Percentiles rank a stretch among this genome's conserved stretches.
Evolutionary conservation across 2,113 vertebrate genomes (phyloP).

Genomic region (Axis porcinus): DNA sequence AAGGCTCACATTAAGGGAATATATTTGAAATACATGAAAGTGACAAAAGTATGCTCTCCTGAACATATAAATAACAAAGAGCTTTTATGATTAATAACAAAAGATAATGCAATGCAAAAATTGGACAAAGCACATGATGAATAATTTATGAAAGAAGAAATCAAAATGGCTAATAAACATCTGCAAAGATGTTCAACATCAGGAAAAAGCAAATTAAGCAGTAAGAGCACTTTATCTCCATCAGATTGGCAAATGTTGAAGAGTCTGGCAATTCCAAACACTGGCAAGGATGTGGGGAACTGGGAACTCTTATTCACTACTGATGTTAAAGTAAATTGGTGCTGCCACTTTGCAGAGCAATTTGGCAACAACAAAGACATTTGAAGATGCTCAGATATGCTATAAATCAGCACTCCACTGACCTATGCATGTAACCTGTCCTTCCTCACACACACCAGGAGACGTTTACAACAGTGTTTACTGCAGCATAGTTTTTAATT

Average conservation of each 20-base stretch:
- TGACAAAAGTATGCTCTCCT: too few species aligned
- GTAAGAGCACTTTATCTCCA: not conserved
- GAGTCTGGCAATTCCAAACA: not conserved
- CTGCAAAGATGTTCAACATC: not conserved
- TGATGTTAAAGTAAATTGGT: not conserved
- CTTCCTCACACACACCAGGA: not conserved
- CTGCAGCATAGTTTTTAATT: not conserved
- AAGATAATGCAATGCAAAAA: not conserved
- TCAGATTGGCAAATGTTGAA: not conserved
- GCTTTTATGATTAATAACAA: slow-evolving; percentile 7
- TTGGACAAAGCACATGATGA: not conserved
- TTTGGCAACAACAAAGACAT: not conserved
- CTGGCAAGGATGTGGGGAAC: not conserved
- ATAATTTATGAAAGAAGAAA: slow-evolving; percentile 15
- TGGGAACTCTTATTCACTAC: not conserved
- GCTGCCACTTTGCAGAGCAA: not conserved
- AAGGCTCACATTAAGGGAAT: too few species aligned
- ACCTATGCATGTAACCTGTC: not conserved
- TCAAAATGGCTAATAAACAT: not conserved
- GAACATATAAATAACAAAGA: not conserved
- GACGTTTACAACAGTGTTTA: not conserved
- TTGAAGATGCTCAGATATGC: not conserved
- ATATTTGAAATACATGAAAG: too few species aligned
- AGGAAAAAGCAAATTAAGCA: not conserved
- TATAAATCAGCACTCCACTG: not conserved